A percentile compares a stretch with the other conserved stretches of the same genome.
Conservation (phyloP, 2,888 invertebrate genomes). For the Dryococelus australis region DNA sequence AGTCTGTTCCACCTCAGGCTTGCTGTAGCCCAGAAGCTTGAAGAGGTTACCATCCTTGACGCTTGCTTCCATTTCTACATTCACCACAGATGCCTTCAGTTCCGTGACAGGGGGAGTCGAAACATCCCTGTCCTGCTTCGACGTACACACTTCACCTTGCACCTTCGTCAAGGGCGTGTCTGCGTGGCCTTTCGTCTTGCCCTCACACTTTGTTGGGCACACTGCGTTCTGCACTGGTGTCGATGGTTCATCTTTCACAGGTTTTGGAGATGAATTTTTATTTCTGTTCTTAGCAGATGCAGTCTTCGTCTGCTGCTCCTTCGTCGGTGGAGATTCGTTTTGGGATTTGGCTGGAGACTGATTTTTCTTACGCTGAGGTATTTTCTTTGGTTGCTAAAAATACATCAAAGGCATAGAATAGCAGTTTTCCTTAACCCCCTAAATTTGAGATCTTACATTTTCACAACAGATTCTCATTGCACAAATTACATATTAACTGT, state of each 20-base stretch:
- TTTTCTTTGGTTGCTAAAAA: neutral
- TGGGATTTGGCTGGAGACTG: neutral
- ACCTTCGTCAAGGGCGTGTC: too few species aligned
- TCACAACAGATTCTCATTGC: too few species aligned
- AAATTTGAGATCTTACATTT: too few species aligned
- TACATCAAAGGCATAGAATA: too few species aligned
- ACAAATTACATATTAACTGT: too few species aligned
- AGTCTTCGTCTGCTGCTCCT: neutral
- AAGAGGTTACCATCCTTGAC: slow-evolving; percentile 9
- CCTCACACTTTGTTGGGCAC: neutral
- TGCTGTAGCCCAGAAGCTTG: neutral
- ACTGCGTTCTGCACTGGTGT: too few species aligned
- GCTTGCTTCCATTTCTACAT: neutral
- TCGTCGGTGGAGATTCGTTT: neutral
- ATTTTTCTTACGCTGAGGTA: neutral
- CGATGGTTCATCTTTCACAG: neutral
- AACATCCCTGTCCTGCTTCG: neutral
- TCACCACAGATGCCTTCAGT: neutral
- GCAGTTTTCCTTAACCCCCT: too few species aligned
- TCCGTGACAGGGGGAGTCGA: neutral
- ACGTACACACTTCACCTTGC: neutral
- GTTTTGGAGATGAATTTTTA: neutral
- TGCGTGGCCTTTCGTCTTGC: neutral
- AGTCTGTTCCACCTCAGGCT: slow-evolving; percentile 52
- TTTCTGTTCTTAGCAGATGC: neutral